A percentile compares a stretch with the other conserved stretches of the same genome.
Conservation (phyloP, 2,888 invertebrate species). For the Catocala sponsa region DNA sequence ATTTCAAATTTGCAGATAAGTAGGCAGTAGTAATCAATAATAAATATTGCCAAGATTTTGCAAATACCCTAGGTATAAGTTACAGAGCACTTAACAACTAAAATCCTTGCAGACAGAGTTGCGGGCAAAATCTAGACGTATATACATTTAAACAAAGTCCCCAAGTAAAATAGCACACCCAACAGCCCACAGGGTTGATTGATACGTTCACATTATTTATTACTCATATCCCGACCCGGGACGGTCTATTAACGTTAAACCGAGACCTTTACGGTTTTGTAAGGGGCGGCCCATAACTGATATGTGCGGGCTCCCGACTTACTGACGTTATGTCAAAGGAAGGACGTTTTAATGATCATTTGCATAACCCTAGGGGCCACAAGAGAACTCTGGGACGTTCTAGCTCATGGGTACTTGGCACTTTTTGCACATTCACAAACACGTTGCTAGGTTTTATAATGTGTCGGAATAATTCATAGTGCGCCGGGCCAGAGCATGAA, state of each 20-base stretch:
- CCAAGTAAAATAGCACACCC: too few species aligned
- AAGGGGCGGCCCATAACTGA: neutral
- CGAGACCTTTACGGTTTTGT: neutral
- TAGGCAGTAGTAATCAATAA: too few species aligned
- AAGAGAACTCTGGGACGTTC: neutral
- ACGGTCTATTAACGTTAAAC: neutral
- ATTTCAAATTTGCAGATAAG: too few species aligned
- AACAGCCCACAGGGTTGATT: too few species aligned
- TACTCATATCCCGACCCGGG: conserved; percentile 53
- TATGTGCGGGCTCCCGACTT: conserved; percentile 1
- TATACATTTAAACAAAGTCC: too few species aligned
- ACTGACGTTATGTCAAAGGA: conserved; percentile 7
- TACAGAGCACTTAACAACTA: too few species aligned
- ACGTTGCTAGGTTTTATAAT: conserved; percentile 56
- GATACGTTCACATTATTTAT: neutral
- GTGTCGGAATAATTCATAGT: conserved; percentile 63
- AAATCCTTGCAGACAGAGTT: too few species aligned
- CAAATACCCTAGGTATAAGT: too few species aligned
- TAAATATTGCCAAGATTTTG: too few species aligned
- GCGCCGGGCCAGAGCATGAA: conserved; percentile 51
- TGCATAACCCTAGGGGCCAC: conserved; percentile 8
- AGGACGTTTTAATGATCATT: conserved; percentile 11
- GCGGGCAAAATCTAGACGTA: too few species aligned
- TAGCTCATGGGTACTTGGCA: conserved; percentile 1
- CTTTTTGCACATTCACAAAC: conserved; percentile 48